Evolutionary conservation across 2,113 vertebrate genomes (phyloP), one percentile per base, ranked within the genome.

Genomic region (Hypomesus transpacificus): DNA sequence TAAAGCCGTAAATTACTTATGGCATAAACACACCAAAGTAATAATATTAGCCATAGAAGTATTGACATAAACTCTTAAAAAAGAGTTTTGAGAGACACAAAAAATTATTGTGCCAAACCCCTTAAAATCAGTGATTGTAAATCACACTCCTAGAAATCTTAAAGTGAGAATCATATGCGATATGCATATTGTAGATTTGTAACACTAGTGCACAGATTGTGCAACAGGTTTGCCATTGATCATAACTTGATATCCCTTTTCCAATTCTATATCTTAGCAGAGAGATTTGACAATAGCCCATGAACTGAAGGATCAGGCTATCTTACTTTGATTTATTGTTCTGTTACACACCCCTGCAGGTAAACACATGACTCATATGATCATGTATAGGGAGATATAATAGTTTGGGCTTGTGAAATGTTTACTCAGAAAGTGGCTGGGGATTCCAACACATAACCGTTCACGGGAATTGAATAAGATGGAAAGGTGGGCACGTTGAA

Each of bases 301-400:
- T 69, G 59, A 77, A 68, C 68, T 58, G 53, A 64, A 18, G 75
- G 69, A 64, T 71, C 28, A 69, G 75, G 51, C 69, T 74, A 69
- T 75, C 77, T 82, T 68, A 31, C 53, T 68, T 50, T 62, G 67
- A 51, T 84, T 81, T 76, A 81, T 81, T 74, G 60, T 31, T 11
- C 59, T 22, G 56, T 76, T 22, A 54, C 75, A 84, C 85, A 70
- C 83, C 86, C 78, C 69, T 71, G 66, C 78, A 75, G 84, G 85
- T 79, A 84, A 88, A 87, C 78, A 85, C 75, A 74, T 79, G 72
- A 84, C 62, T 82, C 83, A 78, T 54, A 34, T 20, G 54, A 51
- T 64, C 52, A 74, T 75, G 69, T 65, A 50, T 74, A 72, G 59
- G 28, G 65, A 60, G 16, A 70, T 75, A 59, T 77, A 78, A 82